Percentiles rank a stretch among this genome's conserved stretches.
These are phyloP conservation scores for Pachycephala philippinensis DNA, from an alignment of 2,113 vertebrate species.

Conservation along the genomic window DNA sequence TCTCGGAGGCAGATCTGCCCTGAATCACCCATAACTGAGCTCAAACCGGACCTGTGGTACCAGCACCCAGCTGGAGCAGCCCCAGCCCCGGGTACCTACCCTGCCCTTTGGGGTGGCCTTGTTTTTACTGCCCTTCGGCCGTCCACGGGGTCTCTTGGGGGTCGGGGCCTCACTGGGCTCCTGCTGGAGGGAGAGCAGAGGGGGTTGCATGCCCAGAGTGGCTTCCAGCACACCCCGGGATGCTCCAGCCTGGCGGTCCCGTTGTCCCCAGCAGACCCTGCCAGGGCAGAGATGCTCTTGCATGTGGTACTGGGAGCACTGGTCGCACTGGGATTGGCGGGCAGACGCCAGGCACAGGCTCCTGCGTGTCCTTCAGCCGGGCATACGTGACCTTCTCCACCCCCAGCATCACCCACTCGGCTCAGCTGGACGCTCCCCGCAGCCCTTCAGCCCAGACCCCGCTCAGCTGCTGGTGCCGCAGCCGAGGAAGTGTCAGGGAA, in stretches of 20 bases:
- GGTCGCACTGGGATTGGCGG: neutral
- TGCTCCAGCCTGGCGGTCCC: neutral
- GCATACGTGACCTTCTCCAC: neutral
- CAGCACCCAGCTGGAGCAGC: neutral
- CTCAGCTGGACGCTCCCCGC: fast-evolving
- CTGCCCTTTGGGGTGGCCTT: constrained; percentile 84
- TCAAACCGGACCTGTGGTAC: fast-evolving
- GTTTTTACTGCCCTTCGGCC: constrained; percentile 96
- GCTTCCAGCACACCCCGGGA: fast-evolving
- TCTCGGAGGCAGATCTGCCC: neutral
- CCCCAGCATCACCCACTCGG: neutral
- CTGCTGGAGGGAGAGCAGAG: constrained; percentile 68
- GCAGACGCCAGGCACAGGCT: neutral
- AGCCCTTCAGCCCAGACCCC: fast-evolving
- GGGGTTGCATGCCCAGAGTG: fast-evolving
- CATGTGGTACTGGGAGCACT: neutral
- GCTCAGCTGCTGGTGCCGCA: fast-evolving
- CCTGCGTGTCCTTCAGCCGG: neutral
- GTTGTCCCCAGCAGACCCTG: neutral
- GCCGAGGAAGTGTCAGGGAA: fast-evolving
- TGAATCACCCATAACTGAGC: neutral
- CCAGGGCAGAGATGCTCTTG: neutral
- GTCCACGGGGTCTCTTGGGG: constrained; percentile 91
- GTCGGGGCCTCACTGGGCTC: constrained; percentile 90
- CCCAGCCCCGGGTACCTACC: constrained; percentile 57